phyloP scores from a whole-genome alignment of 2,888 invertebrate species.

The Coelogynopora nodosa region DNA sequence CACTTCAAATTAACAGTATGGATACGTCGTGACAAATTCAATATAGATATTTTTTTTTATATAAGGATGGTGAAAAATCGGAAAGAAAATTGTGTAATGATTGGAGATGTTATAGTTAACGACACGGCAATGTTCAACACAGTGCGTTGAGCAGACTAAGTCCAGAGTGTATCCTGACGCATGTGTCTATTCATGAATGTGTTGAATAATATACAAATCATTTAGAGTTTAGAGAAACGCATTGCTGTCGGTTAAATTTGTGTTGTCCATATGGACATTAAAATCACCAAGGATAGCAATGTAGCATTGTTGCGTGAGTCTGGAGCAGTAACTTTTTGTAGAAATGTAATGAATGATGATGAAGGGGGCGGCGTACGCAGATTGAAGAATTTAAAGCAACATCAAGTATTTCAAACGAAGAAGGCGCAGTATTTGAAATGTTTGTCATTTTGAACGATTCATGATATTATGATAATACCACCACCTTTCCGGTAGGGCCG shows the following conservation, averaged over 20 bases:
- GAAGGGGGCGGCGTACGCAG: neutral
- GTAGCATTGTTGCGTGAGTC: neutral
- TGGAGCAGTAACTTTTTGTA: neutral
- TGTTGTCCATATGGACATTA: neutral
- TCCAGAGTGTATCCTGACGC: neutral
- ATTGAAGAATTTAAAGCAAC: neutral
- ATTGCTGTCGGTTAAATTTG: neutral
- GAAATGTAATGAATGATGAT: slow-evolving; percentile 19
- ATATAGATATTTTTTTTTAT: neutral
- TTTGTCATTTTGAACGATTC: slow-evolving; percentile 14
- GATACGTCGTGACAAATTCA: neutral
- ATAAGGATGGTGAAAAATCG: neutral
- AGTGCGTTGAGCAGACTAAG: slow-evolving; percentile 10
- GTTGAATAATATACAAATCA: neutral
- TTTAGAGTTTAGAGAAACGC: slow-evolving; percentile 5
- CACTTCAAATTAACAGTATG: neutral
- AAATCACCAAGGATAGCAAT: neutral
- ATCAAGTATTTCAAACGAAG: slow-evolving; percentile 7
- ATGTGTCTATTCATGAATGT: slow-evolving; percentile 5
- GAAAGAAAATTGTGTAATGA: slow-evolving; percentile 4
- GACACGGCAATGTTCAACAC: neutral
- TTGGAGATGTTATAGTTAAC: slow-evolving; percentile 2
- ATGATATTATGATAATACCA: slow-evolving; percentile 12
- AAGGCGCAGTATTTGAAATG: neutral
- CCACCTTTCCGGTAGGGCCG: neutral